Base-by-base conservation (phyloP, 2,797 vertebrate genomes). In the Takifugu ocellatus region DNA sequence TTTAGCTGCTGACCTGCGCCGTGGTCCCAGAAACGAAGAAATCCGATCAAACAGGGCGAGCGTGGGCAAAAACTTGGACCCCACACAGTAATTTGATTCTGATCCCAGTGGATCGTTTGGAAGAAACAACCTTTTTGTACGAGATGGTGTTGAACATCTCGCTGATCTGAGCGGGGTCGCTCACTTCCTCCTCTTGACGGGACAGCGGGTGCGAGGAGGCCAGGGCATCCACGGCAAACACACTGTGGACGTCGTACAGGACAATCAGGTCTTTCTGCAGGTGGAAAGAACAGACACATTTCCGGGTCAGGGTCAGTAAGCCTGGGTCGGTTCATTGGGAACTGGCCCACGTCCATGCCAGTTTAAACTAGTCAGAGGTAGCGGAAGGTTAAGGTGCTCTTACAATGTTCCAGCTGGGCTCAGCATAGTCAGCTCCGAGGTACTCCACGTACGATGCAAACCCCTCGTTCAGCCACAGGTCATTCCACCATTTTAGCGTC, bases 381-480 rank as follows among this genome's bases (percentile, higher is more conserved):
- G 14, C 5, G 49, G 50, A 57, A 27, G 46, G 17, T n/a, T 3
- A 57, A 25, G 47, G 5, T 14, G 10, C 6, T 70, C 93, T 90
- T 86, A 98, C 96, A 0, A 96, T 87, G 29, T 84, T 73, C 95
- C 95, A 98, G 14, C 27, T n/a, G 14, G 65, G 54, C 64, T 98
- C 92, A 0, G 88, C 94, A 0, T 51, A 4, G 72, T 96, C 14
- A 0, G 89, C 93, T 0, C 94, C 96, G 10, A 98, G 89, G 68
- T 94, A 97, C 65, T 96, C 90, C 50, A 97, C 93, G 0, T 97
- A 98, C 0, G 93, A 93, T 1, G 96, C 96, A 2, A 98, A 98
- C 49, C 96, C 96, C 70, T 98, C 96, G 0, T 98, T 98, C 61
- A 98, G 77, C 96, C 96, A 98, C 62, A 98, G 75, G 76, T 97